These are phyloP conservation scores for Regulus satrapa DNA, from an alignment of 2,113 vertebrate genomes.

Conservation along the genomic window DNA sequence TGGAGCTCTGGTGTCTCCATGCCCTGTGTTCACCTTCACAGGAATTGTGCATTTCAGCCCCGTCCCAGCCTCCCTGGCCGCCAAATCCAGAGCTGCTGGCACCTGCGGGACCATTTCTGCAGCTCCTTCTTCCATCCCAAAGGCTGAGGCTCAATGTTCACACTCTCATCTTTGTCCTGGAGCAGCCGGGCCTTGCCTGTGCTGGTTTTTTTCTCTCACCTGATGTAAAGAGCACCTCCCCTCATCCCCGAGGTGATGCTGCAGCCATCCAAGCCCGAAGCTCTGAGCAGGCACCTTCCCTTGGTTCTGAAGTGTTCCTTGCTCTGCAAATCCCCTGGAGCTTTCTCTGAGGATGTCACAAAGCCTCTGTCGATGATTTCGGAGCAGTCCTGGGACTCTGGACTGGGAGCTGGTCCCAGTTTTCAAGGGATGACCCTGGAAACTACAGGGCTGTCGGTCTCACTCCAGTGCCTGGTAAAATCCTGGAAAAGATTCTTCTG, in stretches of 20 bases:
- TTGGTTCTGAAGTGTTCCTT: background rate
- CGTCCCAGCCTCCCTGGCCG: background rate
- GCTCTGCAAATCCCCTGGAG: background rate
- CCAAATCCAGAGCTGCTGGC: background rate
- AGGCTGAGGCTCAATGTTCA: background rate
- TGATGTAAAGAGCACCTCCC: background rate
- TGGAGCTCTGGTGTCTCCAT: background rate
- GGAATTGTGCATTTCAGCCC: background rate
- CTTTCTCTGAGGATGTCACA: background rate
- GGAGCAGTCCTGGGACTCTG: background rate
- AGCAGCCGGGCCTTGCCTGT: accelerated
- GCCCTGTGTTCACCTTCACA: accelerated
- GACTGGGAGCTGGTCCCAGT: background rate
- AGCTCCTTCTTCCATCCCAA: background rate
- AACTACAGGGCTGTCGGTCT: background rate
- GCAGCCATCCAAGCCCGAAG: background rate
- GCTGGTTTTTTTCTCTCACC: background rate
- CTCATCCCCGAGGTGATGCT: accelerated
- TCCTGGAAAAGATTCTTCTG: background rate
- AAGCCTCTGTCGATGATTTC: background rate
- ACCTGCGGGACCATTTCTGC: background rate
- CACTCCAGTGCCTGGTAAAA: background rate
- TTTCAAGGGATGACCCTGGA: background rate
- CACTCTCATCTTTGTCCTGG: background rate
- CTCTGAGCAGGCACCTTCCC: background rate